A percentile compares a stretch with the other conserved stretches of the same genome.
Evolutionary conservation across 2,113 vertebrate species (phyloP).

Genomic region (Vombatus ursinus): DNA sequence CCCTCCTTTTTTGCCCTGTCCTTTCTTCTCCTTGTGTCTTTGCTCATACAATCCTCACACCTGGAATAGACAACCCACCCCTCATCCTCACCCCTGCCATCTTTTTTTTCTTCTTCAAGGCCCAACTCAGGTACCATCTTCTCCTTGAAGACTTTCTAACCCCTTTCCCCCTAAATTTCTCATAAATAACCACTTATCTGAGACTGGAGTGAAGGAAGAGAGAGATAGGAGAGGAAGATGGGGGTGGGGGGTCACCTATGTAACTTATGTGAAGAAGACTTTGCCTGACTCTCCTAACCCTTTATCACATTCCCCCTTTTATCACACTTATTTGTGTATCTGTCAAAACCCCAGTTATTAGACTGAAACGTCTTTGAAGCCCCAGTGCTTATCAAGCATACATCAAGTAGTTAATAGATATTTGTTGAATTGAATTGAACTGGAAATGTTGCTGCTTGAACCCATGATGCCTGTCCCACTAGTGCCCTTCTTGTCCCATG

Average conservation of each 20-base stretch:
- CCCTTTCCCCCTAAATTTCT: neutral
- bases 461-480: too few relatives aligned
- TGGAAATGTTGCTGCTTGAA: too few relatives aligned
- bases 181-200: neutral
- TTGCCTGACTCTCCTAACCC: too few relatives aligned
- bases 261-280: too few relatives aligned
- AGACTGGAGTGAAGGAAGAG: neutral
- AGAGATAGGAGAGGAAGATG: neutral
- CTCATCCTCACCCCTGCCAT: neutral
- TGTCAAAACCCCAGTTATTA: too few relatives aligned
- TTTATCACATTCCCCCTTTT: too few relatives aligned
- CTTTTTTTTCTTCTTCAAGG: neutral
- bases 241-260: neutral
- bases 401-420: too few relatives aligned
- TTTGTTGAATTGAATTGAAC: too few relatives aligned
- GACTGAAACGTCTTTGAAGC: too few relatives aligned
- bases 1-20: neutral
- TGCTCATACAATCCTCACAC: neutral
- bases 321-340: too few relatives aligned
- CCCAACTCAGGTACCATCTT: neutral
- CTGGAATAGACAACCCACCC: neutral
- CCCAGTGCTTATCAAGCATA: too few relatives aligned
- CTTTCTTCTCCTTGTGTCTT: neutral
- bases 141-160: neutral
- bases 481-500: too few relatives aligned